phyloP scores from a whole-genome alignment of 1,140 invertebrate genomes.

The Bombus sibiricus region DNA sequence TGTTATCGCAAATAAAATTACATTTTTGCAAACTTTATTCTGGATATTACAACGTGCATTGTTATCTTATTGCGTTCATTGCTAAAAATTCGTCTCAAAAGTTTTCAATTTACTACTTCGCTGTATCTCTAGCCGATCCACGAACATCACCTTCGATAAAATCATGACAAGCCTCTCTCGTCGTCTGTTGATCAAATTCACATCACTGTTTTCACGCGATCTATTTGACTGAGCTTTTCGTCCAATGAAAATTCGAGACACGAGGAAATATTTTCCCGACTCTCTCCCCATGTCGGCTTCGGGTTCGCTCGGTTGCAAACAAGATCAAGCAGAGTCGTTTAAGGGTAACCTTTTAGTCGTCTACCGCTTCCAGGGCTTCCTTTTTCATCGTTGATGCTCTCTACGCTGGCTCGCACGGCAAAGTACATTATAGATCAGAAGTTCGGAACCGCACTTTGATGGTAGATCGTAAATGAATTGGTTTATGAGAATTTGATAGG shows the following conservation, averaged over 20 bases:
- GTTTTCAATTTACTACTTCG: too few species aligned
- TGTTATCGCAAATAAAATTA: too few species aligned
- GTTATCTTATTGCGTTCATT: too few species aligned
- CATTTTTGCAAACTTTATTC: too few species aligned
- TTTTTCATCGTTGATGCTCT: not conserved
- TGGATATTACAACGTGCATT: too few species aligned
- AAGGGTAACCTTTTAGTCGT: slow-evolving; percentile 25
- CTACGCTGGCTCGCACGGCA: not conserved
- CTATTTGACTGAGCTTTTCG: not conserved
- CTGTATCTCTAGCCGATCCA: too few species aligned
- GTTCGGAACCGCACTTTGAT: not conserved
- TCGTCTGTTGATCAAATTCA: not conserved
- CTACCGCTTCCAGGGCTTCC: slow-evolving; percentile 13
- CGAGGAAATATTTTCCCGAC: slow-evolving; percentile 2
- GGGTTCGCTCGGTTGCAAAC: slow-evolving; percentile 19
- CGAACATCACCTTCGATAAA: too few species aligned
- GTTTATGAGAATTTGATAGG: too few species aligned
- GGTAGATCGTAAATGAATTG: not conserved
- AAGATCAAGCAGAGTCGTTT: slow-evolving; percentile 26
- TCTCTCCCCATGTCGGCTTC: not conserved
- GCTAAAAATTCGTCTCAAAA: too few species aligned
- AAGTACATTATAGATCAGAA: not conserved
- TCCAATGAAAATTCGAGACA: not conserved
- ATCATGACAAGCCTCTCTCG: too few species aligned
- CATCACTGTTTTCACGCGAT: not conserved